Evolutionary conservation across 2,888 invertebrate species (phyloP).

Genomic region (Plemyria rubiginata): DNA sequence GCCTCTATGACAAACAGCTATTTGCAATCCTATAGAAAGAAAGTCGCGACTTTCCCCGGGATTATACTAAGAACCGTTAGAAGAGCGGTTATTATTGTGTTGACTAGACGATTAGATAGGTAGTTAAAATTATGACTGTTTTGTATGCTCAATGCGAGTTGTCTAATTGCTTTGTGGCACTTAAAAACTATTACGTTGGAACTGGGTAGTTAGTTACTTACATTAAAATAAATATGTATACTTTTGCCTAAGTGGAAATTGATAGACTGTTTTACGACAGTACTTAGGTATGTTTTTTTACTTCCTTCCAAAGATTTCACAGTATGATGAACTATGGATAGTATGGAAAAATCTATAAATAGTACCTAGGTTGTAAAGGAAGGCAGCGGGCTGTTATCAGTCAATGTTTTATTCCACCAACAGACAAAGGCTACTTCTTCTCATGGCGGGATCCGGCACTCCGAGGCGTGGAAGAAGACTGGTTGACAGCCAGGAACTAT

Average conservation of each 20-base stretch:
- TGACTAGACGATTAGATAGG: slow-evolving; percentile 7
- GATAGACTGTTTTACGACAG: slow-evolving; percentile 11
- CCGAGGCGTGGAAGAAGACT: slow-evolving; percentile 91
- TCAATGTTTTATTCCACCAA: slow-evolving; percentile 27
- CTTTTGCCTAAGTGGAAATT: slow-evolving; percentile 19
- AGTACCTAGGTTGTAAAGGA: too few relatives aligned
- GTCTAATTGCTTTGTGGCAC: slow-evolving; percentile 30
- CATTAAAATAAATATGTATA: neutral
- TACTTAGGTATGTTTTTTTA: neutral
- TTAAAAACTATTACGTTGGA: slow-evolving; percentile 19
- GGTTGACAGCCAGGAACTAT: slow-evolving; percentile 93
- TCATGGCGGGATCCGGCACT: slow-evolving; percentile 93
- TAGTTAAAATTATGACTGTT: slow-evolving; percentile 9
- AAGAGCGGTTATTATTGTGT: slow-evolving; percentile 29
- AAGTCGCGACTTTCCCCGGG: slow-evolving; percentile 38
- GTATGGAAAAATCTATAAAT: too few relatives aligned
- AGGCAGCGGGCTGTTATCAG: too few relatives aligned
- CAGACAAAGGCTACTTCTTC: slow-evolving; percentile 93
- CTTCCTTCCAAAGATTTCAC: neutral
- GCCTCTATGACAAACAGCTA: slow-evolving; percentile 34
- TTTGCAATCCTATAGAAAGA: slow-evolving; percentile 38
- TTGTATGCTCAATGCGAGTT: slow-evolving; percentile 10
- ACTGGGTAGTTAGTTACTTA: neutral
- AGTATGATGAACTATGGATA: too few relatives aligned
- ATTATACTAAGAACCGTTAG: slow-evolving; percentile 28